Evolutionary conservation across 2,797 vertebrate genomes (phyloP).

Genomic region (Pseudochaenichthys georgianus): DNA sequence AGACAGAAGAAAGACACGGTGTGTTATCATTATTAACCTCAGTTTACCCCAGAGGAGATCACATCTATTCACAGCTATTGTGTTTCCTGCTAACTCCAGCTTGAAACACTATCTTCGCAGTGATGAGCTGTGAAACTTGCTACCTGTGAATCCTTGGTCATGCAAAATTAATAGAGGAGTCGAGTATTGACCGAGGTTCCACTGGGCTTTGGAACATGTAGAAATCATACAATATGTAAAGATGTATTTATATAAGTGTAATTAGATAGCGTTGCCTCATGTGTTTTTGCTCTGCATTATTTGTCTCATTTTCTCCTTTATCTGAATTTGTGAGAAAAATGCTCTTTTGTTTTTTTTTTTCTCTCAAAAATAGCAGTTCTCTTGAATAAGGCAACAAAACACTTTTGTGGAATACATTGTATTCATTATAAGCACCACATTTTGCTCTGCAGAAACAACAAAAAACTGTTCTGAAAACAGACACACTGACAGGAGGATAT

Average conservation of each 20-base stretch:
- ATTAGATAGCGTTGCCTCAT: neutral
- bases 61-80: slow-evolving; percentile 53
- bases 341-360: slow-evolving; percentile 12
- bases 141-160: slow-evolving; percentile 74
- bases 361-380: slow-evolving; percentile 30
- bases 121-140: slow-evolving; percentile 80
- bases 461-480: slow-evolving; percentile 37
- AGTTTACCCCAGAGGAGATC: slow-evolving; percentile 73
- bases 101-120: slow-evolving; percentile 76
- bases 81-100: slow-evolving; percentile 68
- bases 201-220: slow-evolving; percentile 53
- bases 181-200: slow-evolving; percentile 60
- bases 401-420: slow-evolving; percentile 17
- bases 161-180: slow-evolving; percentile 77
- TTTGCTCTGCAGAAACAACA: slow-evolving; percentile 25
- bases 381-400: slow-evolving; percentile 19
- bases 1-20: slow-evolving; percentile 60
- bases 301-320: neutral
- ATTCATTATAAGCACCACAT: slow-evolving; percentile 31
- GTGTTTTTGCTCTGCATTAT: neutral
- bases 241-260: slow-evolving; percentile 14
- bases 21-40: slow-evolving; percentile 71
- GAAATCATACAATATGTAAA: slow-evolving; percentile 24
- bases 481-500: slow-evolving; percentile 22
- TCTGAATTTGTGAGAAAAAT: neutral